These are phyloP conservation scores for Edolisoma coerulescens DNA, from an alignment of 2,113 vertebrate species.

Conservation along the genomic window DNA sequence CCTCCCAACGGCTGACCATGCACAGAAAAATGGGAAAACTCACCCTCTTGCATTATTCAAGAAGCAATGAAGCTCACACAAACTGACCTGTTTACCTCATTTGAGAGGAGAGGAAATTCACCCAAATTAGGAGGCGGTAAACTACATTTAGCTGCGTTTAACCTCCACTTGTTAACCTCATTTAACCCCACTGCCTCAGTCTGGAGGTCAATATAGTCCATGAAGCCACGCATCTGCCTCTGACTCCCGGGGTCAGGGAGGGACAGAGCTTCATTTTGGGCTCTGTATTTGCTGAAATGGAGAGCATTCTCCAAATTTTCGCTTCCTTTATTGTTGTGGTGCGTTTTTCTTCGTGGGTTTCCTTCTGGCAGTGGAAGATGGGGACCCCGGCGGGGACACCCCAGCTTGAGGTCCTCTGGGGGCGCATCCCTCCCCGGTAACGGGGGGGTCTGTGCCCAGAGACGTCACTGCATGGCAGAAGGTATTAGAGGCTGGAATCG, in stretches of 20 bases:
- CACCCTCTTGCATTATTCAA: not conserved
- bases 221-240: rapidly evolving
- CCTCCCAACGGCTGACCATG: rapidly evolving
- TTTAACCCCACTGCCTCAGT: not conserved
- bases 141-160: not conserved
- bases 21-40: not conserved
- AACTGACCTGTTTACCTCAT: constrained; percentile 23
- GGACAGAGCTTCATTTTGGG: not conserved
- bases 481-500: not conserved
- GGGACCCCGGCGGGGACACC: not conserved
- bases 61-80: not conserved
- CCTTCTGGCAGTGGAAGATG: too few species aligned
- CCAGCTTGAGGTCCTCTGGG: not conserved
- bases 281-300: rapidly evolving
- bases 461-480: not conserved
- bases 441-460: not conserved
- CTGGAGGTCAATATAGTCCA: not conserved
- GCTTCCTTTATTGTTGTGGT: not conserved
- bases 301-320: not conserved
- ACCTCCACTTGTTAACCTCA: not conserved
- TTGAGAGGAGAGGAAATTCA: not conserved
- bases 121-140: not conserved
- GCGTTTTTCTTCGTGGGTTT: not conserved
- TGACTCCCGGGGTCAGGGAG: not conserved
- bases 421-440: rapidly evolving